Evolutionary conservation across 2,113 vertebrate species (phyloP).

Genomic region (Hippopotamus amphibius): DNA sequence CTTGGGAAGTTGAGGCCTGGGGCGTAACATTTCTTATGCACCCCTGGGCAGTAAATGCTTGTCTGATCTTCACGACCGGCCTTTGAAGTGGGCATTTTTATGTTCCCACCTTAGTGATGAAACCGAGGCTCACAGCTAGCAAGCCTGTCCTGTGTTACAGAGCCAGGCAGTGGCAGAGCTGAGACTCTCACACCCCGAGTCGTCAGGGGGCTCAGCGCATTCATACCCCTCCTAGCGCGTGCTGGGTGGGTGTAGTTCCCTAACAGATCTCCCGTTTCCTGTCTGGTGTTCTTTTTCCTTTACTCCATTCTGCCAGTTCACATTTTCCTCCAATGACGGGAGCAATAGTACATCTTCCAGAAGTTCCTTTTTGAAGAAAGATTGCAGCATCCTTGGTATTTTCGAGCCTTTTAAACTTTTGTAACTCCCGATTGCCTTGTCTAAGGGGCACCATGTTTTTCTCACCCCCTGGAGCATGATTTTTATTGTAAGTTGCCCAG

Average conservation of each 20-base stretch:
- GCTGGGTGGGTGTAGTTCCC: no score
- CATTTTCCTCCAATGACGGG: neutral
- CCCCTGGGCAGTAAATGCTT: neutral
- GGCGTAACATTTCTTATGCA: neutral
- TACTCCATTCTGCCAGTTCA: neutral
- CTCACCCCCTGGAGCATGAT: neutral
- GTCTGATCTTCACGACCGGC: neutral
- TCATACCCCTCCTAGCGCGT: rapidly evolving
- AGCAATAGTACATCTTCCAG: constrained; percentile 31
- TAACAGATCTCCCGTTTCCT: neutral
- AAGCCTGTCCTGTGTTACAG: neutral
- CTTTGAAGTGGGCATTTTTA: neutral
- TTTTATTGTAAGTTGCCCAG: neutral
- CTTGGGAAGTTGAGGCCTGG: neutral
- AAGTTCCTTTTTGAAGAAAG: neutral
- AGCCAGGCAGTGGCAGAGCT: neutral
- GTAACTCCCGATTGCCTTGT: neutral
- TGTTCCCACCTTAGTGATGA: neutral
- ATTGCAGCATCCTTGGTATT: neutral
- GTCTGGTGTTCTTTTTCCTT: neutral
- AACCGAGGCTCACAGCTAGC: neutral
- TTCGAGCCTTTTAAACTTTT: neutral
- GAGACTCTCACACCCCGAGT: neutral
- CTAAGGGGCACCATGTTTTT: neutral
- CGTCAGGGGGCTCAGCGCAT: no score